Evolutionary conservation across 2,888 invertebrate species (phyloP), one percentile per base, ranked within the genome.

Genomic region (Yponomeuta cagnagella): DNA sequence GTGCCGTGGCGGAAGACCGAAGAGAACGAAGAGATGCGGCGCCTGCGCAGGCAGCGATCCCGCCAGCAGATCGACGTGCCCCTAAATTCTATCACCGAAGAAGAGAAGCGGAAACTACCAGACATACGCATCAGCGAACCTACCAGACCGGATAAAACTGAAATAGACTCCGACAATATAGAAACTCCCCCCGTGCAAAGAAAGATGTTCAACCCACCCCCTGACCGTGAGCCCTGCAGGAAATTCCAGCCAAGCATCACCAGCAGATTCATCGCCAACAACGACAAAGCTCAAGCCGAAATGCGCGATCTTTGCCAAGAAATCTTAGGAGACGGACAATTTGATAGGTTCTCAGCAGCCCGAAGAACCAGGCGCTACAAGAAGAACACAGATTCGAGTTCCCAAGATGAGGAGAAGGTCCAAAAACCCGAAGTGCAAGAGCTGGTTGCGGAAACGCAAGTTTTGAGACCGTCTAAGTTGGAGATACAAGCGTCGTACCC

Each of bases 121-220:
- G 89, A 93, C 74, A 91, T 93, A 68, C 87, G 85, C 58, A 81
- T 90, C 65, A 82, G 75, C 66, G 85, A 83, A 8, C 73, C 69
- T 2, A 83, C 80, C 48, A 81, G 82, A 68, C 77, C 93, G 30
- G 95, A 96, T 77, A 95, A 95, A 81, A 94, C 95, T 12, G 97
- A 97, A 80, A 97, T 97, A 64, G 97, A 97, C 83, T 96, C 97
- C 2, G 97, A 97, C 77, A 97, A 97, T 77, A 96, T 97, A 52
- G 97, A 97, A 90, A 97, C 97, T 2, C 97, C 97, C 31, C 97
- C 97, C 6, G 96, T 95, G 0, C 95, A 95, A 30, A 93, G 97
- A 71, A 94, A 95, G 76, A 86, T 94, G 48, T 95, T 95, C 79
- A 94, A 93, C 72, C 93, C 95, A 2, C 94, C 94, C 1, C 93